Base-by-base conservation (phyloP, 2,113 vertebrate genomes). In the Myxocyprinus asiaticus region DNA sequence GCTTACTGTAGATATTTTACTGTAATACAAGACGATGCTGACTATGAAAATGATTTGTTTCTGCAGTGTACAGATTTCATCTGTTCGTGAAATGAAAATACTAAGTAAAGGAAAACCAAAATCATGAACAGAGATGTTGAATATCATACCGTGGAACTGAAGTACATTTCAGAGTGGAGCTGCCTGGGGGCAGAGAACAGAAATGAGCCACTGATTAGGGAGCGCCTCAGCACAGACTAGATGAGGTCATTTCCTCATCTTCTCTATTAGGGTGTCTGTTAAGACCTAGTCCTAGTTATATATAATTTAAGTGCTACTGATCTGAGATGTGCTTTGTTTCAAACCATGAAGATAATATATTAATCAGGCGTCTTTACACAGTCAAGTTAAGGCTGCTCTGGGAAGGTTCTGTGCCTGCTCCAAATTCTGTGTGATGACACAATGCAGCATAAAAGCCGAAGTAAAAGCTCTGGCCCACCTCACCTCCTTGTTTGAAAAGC, bases 231-330 rank as follows among this genome's bases (percentile, higher is more conserved):
- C 59, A 17, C 47, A 62, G 53, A 55, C 67, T 69, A 59, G 22
- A 71, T 84, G 76, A 84, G 76, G 76, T 82, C 76, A 82, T 82
- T 81, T 84, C 83, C 83, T 81, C 70, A 75, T 78, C 58, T 71
- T 50, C 82, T 74, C 22, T 70, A 63, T 50, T 65, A 76, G 64
- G 44, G 48, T 33, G 45, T 53, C 71, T 79, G 62, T 75, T 61
- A 22, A 55, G 56, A 75, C 69, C 75, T 73, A 33, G 22, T 33
- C 22, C 22, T 33, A 33, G 15, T 33, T 33, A 9, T 48, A 33
- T 61, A 11, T n/a, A 11, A 33, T 59, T 72, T 2, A 72, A 45
- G 9, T 45, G 69, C 15, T 59, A 17, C 55, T 58, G 14, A 58
- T n/a, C 14, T 15, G 11, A 58, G n/a, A 58, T 59, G 70, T 59